Evolutionary conservation across 2,888 invertebrate genomes (phyloP), one percentile per base, ranked within the genome.

Genomic region (Phyto melanocephala): DNA sequence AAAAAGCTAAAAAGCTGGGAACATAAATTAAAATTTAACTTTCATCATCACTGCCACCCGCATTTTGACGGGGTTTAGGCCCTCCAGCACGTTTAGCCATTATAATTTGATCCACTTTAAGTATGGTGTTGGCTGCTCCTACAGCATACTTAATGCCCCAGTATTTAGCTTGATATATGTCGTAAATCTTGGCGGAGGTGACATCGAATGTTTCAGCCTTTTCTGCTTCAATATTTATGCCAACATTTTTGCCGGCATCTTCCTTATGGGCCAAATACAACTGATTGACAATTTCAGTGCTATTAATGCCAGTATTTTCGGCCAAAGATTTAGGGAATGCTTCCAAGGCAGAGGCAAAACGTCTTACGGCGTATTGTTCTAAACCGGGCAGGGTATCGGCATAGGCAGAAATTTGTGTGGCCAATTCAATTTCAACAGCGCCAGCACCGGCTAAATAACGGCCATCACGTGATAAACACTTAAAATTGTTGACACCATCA

Each of bases 401-500:
- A 89, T 95, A 98, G 70, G 95, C 94, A 6, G 96, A 93, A 15
- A 99, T 93, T 88, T 96, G 95, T 80, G 95, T 94, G 0, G 99
- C 97, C 77, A 99, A 91, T 92, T 98, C 98, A 71, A 99, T 95
- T 93, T 99, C 99, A 1, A 95, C 94, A 2, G 99, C 99, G 56
- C 99, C 99, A 70, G 97, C 99, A 63, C 99, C 99, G 54, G 99
- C 95, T 22, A 99, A 90, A 87, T 90, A 93, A 91, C 93, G 92
- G 87, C 94, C 94, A 90, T 95, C 97, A 88, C 95, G 94, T 0
- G 96, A 95, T 42, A 98, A 92, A 68, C 96, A 96, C 91, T 99
- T 99, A 92, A 97, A 99, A 37, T 98, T 99, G 90, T 99, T 99
- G 20, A 99, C 98, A 81, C 98, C 99, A 92, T 99, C 99, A 92